These are phyloP conservation scores for Cynoglossus semilaevis DNA, from an alignment of 2,113 vertebrate species.

Conservation along the genomic window DNA sequence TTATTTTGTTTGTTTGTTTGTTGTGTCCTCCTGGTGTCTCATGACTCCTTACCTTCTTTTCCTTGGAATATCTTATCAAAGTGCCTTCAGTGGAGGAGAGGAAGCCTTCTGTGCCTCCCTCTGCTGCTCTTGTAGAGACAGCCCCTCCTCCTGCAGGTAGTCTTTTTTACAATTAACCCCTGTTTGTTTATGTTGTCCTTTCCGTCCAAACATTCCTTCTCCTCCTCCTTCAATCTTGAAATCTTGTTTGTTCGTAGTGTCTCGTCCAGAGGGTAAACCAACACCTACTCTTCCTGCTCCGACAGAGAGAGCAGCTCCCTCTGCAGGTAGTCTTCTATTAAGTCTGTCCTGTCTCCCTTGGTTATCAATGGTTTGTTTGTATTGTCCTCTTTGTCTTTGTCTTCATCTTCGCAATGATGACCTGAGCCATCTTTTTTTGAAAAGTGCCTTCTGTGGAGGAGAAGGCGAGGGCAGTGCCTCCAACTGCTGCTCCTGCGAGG, in stretches of 20 bases:
- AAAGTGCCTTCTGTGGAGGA: too few species aligned
- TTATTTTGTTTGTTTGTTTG: neutral
- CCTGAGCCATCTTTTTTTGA: too few species aligned
- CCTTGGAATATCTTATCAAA: slow-evolving; percentile 29
- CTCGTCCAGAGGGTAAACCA: slow-evolving; percentile 1
- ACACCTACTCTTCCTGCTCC: slow-evolving; percentile 20
- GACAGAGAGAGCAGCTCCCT: slow-evolving; percentile 15
- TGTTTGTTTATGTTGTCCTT: neutral
- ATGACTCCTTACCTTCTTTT: neutral
- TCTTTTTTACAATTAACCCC: neutral
- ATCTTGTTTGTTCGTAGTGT: too few species aligned
- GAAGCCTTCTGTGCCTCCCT: slow-evolving; percentile 24
- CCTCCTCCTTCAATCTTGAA: too few species aligned
- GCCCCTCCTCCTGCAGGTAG: slow-evolving; percentile 42
- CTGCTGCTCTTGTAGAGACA: slow-evolving; percentile 22
- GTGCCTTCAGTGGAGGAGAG: slow-evolving; percentile 48
- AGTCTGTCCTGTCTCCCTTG: neutral
- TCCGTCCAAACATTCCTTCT: neutral
- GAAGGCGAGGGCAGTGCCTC: too few species aligned
- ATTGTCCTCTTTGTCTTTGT: neutral
- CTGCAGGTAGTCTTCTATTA: slow-evolving; percentile 35
- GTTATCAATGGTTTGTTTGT: neutral
- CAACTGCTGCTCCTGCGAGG: too few species aligned
- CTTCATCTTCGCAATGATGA: too few species aligned
- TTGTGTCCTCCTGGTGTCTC: neutral